Evolutionary conservation across 2,113 vertebrate genomes (phyloP).

Genomic region (Xenopus borealis): DNA sequence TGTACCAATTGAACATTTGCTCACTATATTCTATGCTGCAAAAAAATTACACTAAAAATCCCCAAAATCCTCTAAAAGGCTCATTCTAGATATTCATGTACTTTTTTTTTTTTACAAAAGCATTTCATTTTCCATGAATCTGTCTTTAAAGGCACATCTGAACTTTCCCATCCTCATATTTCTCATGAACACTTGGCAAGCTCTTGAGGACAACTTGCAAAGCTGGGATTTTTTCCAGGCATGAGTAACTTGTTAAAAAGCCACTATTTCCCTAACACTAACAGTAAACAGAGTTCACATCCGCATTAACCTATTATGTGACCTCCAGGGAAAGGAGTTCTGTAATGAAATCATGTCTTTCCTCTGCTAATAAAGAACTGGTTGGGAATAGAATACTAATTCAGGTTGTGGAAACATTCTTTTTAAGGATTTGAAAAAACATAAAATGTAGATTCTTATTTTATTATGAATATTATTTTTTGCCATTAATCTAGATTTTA

Average conservation of each 20-base stretch:
- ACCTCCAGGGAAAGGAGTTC: slow-evolving; percentile 62
- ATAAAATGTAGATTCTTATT: no score
- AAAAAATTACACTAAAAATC: background rate
- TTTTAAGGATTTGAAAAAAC: background rate
- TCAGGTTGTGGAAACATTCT: slow-evolving; percentile 11
- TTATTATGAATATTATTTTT: no score
- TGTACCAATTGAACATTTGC: background rate
- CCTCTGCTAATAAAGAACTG: slow-evolving; percentile 70
- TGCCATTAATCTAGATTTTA: no score
- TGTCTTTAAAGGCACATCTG: slow-evolving; percentile 82
- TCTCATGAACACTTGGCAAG: slow-evolving; percentile 98
- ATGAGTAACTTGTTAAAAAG: slow-evolving; percentile 97
- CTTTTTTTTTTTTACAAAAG: background rate
- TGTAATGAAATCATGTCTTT: slow-evolving; percentile 61
- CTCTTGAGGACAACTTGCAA: slow-evolving; percentile 88
- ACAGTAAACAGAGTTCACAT: slow-evolving; percentile 81
- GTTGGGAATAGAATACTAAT: slow-evolving; percentile 38
- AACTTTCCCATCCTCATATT: slow-evolving; percentile 91
- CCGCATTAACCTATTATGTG: slow-evolving; percentile 72
- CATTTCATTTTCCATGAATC: slow-evolving; percentile 77
- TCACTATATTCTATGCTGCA: background rate
- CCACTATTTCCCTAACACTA: slow-evolving; percentile 92
- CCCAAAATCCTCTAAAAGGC: background rate
- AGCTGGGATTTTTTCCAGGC: slow-evolving; percentile 87
- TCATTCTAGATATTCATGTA: background rate